A percentile compares a stretch with the other conserved stretches of the same genome.
These are phyloP conservation scores for Bellardia pandia DNA, from an alignment of 2,888 invertebrate species.

Conservation along the genomic window DNA sequence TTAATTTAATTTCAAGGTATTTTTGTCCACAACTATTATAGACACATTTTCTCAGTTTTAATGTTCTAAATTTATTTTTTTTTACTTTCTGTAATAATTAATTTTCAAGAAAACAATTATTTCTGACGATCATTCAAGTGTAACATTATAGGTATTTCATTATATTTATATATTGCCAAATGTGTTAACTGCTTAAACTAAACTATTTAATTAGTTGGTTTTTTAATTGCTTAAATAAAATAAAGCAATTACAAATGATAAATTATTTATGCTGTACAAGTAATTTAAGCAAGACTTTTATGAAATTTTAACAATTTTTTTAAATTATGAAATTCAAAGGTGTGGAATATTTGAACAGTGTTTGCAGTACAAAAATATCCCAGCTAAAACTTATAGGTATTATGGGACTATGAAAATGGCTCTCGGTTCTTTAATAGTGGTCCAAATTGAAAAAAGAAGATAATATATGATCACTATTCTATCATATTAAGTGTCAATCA, in stretches of 20 bases:
- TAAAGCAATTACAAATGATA: constrained; percentile 13
- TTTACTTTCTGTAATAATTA: too few species aligned
- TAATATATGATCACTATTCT: too few species aligned
- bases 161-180: constrained; percentile 25
- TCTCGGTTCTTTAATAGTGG: too few species aligned
- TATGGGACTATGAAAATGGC: too few species aligned
- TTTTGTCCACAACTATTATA: too few species aligned
- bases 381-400: too few species aligned
- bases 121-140: constrained; percentile 39
- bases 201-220: not conserved
- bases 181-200: constrained; percentile 16
- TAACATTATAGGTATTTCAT: constrained; percentile 24
- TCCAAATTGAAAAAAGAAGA: too few species aligned
- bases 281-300: constrained; percentile 10
- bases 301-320: constrained; percentile 11
- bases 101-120: constrained; percentile 20
- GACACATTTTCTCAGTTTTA: not conserved
- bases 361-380: not conserved
- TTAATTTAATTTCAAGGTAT: too few species aligned
- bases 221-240: constrained; percentile 9
- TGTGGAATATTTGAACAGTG: not conserved
- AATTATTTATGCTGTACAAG: not conserved
- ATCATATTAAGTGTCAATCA: too few species aligned
- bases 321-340: not conserved
- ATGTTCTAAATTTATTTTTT: not conserved